A percentile compares a stretch with the other conserved stretches of the same genome.
Evolutionary conservation across 1,140 invertebrate genomes (phyloP).

Genomic region (Akabosia matsudoensis): DNA sequence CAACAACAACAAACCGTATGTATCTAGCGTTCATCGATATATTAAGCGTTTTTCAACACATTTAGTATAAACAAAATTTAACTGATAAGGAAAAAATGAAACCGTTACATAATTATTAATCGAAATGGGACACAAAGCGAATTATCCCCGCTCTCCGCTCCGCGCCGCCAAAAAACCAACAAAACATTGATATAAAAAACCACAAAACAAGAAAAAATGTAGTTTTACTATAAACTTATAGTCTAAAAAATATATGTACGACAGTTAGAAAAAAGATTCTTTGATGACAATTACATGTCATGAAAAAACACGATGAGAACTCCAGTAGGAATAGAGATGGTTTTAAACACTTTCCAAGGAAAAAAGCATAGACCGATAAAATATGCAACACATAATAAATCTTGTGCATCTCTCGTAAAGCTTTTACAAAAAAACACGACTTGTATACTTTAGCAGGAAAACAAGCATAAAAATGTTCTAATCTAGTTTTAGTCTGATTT

Average conservation of each 20-base stretch:
- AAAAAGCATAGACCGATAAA: not conserved
- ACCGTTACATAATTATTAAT: not conserved
- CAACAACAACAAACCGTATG: not conserved
- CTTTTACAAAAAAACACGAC: not conserved
- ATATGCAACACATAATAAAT: not conserved
- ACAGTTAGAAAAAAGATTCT: no score
- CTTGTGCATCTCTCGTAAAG: not conserved
- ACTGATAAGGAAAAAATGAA: not conserved
- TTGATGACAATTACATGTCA: not conserved
- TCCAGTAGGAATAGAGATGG: not conserved
- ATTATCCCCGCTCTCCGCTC: not conserved
- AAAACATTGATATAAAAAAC: not conserved
- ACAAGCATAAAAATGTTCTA: no score
- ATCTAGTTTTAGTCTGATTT: no score
- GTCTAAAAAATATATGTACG: no score
- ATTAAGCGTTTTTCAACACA: not conserved
- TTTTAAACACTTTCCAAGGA: not conserved
- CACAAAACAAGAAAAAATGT: not conserved
- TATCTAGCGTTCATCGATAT: not conserved
- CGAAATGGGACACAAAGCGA: slow-evolving; percentile 9
- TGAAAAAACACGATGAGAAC: not conserved
- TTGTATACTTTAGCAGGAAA: no score
- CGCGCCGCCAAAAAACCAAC: not conserved
- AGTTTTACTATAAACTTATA: not conserved
- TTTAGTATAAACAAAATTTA: not conserved